These are phyloP conservation scores for Sabatieria punctata DNA, from an alignment of 2,888 invertebrate species.

Conservation along the genomic window DNA sequence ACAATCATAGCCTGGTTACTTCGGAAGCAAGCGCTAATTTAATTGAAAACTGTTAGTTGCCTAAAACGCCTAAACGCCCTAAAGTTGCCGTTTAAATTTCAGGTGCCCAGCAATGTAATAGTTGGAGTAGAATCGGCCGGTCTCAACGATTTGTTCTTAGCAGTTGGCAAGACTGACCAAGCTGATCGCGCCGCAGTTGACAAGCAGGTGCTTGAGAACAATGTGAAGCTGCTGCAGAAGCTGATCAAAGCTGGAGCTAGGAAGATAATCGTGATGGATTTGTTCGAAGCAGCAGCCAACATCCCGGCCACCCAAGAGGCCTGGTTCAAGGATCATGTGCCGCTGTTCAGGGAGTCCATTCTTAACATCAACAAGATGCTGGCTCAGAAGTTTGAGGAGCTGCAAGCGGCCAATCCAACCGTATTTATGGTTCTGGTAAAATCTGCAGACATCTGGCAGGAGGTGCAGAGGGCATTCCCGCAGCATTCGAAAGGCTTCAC, in stretches of 20 bases:
- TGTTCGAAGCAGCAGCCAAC: background rate
- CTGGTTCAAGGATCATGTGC: no score
- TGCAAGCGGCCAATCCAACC: background rate
- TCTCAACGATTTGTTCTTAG: conserved; percentile 20
- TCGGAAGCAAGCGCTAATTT: no score
- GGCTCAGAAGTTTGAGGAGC: background rate
- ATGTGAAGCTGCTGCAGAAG: conserved; percentile 16
- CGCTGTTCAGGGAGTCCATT: background rate
- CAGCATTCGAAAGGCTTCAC: background rate
- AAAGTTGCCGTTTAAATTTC: no score
- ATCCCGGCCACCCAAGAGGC: background rate
- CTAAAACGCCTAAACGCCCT: no score
- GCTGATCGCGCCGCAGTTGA: conserved; percentile 18
- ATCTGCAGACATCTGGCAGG: background rate
- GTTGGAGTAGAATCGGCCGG: conserved; percentile 17
- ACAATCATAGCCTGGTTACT: no score
- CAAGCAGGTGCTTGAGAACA: conserved; percentile 15
- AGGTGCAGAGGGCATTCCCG: background rate
- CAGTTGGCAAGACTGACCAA: no score
- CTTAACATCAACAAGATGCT: background rate
- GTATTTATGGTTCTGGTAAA: background rate
- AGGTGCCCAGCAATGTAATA: no score
- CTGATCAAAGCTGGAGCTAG: conserved; percentile 9
- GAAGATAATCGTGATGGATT: background rate
- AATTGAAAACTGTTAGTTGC: no score